Percentiles rank a stretch among this genome's conserved stretches.
These are phyloP conservation scores for Nanorana parkeri DNA, from an alignment of 2,113 vertebrate genomes.

Conservation along the genomic window DNA sequence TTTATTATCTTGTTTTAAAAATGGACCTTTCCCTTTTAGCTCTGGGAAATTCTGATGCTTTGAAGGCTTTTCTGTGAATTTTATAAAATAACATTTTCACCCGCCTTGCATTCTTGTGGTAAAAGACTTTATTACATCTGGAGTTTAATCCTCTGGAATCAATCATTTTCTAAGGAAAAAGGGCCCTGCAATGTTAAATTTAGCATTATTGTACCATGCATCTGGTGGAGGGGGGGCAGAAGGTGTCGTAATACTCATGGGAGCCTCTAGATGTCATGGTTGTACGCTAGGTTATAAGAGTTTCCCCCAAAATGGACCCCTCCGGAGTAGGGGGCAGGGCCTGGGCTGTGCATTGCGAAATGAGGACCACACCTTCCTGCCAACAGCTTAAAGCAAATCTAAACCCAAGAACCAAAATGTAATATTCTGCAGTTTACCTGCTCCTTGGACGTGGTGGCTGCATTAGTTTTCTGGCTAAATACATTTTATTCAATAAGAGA, in stretches of 20 bases:
- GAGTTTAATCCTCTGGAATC: slow-evolving; percentile 5
- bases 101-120: not conserved
- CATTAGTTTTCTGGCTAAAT: too few relatives aligned
- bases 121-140: slow-evolving; percentile 35
- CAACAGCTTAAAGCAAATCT: too few relatives aligned
- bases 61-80: slow-evolving; percentile 54
- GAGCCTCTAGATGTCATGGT: slow-evolving; percentile 17
- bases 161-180: slow-evolving; percentile 1
- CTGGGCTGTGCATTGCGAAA: too few relatives aligned
- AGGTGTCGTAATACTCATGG: not conserved
- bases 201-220: too few relatives aligned
- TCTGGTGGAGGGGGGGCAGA: not conserved
- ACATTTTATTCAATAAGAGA: too few relatives aligned
- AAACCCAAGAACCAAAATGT: too few relatives aligned
- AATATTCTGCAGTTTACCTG: too few relatives aligned
- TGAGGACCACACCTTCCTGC: too few relatives aligned
- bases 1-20: slow-evolving; percentile 48
- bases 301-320: too few relatives aligned
- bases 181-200: not conserved
- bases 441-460: too few relatives aligned
- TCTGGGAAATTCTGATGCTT: slow-evolving; percentile 58
- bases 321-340: too few relatives aligned
- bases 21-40: slow-evolving; percentile 47
- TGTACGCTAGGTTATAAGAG: not conserved
- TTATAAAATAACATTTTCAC: slow-evolving; percentile 62